These are phyloP conservation scores for Conchocele bisecta DNA, from an alignment of 2,888 invertebrate species.

Conservation along the genomic window DNA sequence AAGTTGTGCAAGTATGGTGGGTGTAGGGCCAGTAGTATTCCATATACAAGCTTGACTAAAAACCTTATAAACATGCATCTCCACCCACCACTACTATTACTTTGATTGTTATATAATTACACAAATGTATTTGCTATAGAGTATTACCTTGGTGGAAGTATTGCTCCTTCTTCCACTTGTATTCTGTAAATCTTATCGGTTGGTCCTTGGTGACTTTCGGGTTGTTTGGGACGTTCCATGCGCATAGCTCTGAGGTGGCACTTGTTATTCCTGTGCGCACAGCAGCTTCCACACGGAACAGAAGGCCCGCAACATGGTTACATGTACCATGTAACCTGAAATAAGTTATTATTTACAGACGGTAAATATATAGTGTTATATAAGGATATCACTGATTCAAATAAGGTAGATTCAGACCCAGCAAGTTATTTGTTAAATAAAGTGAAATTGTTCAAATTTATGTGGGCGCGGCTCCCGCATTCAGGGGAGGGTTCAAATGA, in stretches of 20 bases:
- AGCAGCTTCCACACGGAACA: conserved; percentile 1
- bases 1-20: no score
- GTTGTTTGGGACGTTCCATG: conserved; percentile 1
- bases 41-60: no score
- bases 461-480: no score
- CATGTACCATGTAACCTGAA: conserved; percentile 13
- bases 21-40: no score
- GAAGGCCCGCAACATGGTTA: conserved; percentile 9
- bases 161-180: conserved; percentile 5
- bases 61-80: no score
- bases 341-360: not conserved
- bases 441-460: no score
- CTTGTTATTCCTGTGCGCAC: conserved; percentile 5
- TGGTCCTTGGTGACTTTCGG: not conserved
- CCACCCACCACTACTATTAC: not conserved
- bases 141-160: conserved; percentile 8
- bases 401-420: no score
- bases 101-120: not conserved
- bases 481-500: no score
- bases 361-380: no score
- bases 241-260: conserved; percentile 3
- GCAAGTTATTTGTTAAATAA: no score
- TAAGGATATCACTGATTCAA: no score
- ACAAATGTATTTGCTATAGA: not conserved
- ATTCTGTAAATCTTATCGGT: not conserved